Evolutionary conservation across 2,797 vertebrate species (phyloP).

Genomic region (Pseudomugil gertrudae): DNA sequence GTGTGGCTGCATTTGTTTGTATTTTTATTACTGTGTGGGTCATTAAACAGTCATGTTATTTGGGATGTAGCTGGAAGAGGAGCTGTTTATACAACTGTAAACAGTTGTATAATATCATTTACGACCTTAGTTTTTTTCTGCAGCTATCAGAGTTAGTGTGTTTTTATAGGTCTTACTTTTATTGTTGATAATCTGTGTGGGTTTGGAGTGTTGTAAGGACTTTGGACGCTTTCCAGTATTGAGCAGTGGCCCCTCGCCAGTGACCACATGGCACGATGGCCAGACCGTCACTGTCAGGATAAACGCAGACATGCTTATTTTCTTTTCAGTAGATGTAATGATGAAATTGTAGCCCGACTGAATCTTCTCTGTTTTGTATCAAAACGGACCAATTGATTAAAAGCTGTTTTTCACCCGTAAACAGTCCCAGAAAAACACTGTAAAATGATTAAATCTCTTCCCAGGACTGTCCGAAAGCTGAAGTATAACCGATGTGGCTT

Average conservation of each 20-base stretch:
- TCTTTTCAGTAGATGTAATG: not conserved
- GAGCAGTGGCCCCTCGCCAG: conserved; percentile 11
- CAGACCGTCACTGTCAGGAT: conserved; percentile 17
- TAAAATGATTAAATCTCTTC: not conserved
- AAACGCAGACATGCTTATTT: conserved; percentile 23
- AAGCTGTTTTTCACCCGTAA: not conserved
- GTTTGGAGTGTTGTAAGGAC: conserved; percentile 11
- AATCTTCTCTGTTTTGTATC: not conserved
- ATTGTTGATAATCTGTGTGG: conserved; percentile 11
- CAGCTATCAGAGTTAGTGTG: not conserved
- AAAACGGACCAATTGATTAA: not conserved
- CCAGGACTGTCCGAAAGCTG: not conserved
- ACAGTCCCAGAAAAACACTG: not conserved
- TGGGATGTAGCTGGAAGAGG: conserved; percentile 26
- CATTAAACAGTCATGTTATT: conserved; percentile 33
- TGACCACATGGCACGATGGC: conserved; percentile 29
- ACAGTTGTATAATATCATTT: conserved; percentile 35
- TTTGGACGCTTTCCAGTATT: conserved; percentile 30
- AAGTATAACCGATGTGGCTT: not conserved
- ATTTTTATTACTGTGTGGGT: conserved; percentile 12
- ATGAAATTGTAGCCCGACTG: not conserved
- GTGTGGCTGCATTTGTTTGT: conserved; percentile 14
- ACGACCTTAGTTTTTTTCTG: conserved; percentile 16
- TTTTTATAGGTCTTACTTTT: conserved; percentile 1
- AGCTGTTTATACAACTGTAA: conserved; percentile 24